Percentiles rank a stretch among this genome's conserved stretches.
phyloP scores from a whole-genome alignment of 92 coral and sea anemone genomes.

The Epizoanthus stellaris region DNA sequence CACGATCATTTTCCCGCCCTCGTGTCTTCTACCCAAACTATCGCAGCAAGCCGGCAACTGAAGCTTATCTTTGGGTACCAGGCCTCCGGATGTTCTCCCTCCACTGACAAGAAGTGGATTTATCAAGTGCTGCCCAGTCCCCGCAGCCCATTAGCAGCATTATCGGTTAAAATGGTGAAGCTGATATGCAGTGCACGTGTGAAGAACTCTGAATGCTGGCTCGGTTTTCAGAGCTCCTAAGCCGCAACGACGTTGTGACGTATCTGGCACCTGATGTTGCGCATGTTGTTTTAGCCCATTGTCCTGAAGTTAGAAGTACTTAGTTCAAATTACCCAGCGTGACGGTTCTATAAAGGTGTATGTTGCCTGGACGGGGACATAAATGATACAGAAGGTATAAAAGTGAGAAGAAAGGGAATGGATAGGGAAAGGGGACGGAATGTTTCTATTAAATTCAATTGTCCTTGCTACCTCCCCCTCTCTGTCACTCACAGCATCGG shows the following conservation, averaged over 20 bases:
- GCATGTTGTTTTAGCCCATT: too few relatives aligned
- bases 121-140: slow-evolving; percentile 27
- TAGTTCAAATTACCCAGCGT: too few relatives aligned
- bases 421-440: too few relatives aligned
- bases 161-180: slow-evolving; percentile 11
- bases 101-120: slow-evolving; percentile 4
- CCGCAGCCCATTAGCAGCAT: neutral
- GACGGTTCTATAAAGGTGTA: too few relatives aligned
- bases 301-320: too few relatives aligned
- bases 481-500: too few relatives aligned
- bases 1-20: slow-evolving; percentile 50
- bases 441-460: too few relatives aligned
- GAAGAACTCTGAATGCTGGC: neutral
- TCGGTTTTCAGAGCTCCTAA: neutral
- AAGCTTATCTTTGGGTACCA: slow-evolving; percentile 17
- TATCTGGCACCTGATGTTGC: too few relatives aligned
- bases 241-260: neutral
- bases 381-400: too few relatives aligned
- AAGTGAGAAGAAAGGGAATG: too few relatives aligned
- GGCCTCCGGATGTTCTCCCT: slow-evolving; percentile 1
- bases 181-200: slow-evolving; percentile 2
- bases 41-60: slow-evolving; percentile 47
- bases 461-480: too few relatives aligned
- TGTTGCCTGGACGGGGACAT: too few relatives aligned
- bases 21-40: slow-evolving; percentile 57